Conservation (phyloP, 2,113 vertebrate genomes). For the Callithrix jacchus region DNA sequence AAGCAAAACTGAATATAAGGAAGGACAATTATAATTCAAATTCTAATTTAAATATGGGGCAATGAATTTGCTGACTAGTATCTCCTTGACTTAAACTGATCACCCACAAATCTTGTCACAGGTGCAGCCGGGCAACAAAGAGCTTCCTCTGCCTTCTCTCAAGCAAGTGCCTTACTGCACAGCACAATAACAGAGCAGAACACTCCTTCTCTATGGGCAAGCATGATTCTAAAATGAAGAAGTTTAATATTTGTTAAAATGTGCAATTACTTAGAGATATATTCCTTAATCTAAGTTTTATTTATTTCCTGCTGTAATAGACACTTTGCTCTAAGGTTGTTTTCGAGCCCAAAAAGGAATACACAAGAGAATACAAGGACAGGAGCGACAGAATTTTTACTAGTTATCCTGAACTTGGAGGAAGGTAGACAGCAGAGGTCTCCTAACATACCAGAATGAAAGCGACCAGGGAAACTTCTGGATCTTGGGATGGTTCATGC, state of each 20-base stretch:
- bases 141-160: background rate
- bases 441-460: background rate
- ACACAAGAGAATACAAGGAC: background rate
- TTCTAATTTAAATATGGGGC: background rate
- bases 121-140: background rate
- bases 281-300: background rate
- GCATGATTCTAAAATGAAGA: background rate
- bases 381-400: too few relatives aligned
- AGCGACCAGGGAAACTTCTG: background rate
- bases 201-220: background rate
- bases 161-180: background rate
- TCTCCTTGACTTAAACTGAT: background rate
- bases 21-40: background rate
- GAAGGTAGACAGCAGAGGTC: background rate
- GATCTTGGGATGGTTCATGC: background rate
- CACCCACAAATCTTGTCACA: background rate
- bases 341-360: background rate
- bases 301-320: background rate
- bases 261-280: background rate
- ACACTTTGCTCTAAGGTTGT: background rate
- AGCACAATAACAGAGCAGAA: background rate
- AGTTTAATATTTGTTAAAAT: background rate
- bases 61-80: background rate
- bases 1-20: background rate
- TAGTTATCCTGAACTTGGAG: background rate